phyloP scores from a whole-genome alignment of 2,797 vertebrate species.

The Acanthurus lineatus region DNA sequence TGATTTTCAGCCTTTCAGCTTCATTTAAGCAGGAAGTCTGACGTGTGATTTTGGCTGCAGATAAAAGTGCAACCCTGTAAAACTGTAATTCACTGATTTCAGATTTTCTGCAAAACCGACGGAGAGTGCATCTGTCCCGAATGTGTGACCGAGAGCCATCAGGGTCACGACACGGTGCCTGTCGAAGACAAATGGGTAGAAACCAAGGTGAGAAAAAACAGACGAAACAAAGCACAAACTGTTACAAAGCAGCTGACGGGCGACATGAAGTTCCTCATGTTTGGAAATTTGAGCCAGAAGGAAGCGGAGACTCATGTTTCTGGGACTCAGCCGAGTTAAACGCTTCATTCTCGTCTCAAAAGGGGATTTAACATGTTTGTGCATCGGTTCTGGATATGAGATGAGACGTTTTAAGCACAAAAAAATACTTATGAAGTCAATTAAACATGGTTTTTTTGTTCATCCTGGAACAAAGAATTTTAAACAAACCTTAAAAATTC shows the following conservation, averaged over 20 bases:
- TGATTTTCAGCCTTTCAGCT: not conserved
- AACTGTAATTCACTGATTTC: constrained; percentile 27
- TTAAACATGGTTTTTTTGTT: too few species aligned
- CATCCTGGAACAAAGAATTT: too few species aligned
- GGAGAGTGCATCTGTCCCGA: constrained; percentile 74
- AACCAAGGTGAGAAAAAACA: constrained; percentile 70
- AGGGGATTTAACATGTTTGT: too few species aligned
- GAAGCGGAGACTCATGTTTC: too few species aligned
- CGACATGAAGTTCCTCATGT: constrained; percentile 7
- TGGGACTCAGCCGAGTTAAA: too few species aligned
- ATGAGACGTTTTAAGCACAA: too few species aligned
- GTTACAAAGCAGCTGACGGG: not conserved
- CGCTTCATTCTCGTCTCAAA: too few species aligned
- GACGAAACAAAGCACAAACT: not conserved
- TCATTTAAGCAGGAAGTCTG: not conserved
- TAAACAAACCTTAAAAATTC: too few species aligned
- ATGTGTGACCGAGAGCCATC: constrained; percentile 69
- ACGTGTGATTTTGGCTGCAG: too few species aligned
- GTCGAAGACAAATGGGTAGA: constrained; percentile 75
- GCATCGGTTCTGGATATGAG: too few species aligned
- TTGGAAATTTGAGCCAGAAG: not conserved
- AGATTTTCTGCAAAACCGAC: constrained; percentile 81
- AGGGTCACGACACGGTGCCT: constrained; percentile 72
- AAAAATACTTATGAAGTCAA: too few species aligned
- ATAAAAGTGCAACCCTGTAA: not conserved